Base-by-base conservation (phyloP, 2,797 vertebrate species). In the Catharus ustulatus region DNA sequence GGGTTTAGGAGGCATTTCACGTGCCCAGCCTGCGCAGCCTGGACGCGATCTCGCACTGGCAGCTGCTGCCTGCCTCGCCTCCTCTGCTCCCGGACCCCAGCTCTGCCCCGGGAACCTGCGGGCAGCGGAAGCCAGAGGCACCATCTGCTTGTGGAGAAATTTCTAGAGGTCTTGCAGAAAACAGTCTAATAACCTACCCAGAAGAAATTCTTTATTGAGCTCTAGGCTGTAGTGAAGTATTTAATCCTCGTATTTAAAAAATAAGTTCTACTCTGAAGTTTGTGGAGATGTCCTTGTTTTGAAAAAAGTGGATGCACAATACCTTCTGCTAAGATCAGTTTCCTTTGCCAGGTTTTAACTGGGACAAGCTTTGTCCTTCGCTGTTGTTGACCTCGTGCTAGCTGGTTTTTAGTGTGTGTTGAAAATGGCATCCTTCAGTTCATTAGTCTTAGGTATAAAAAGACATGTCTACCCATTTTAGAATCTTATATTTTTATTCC, bases 71-170 rank as follows among this genome's bases (percentile, higher is more conserved):
- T 3, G 8, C 32, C 26, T 20, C 4, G 1, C 4, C 1, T 11
- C 23, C 29, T 12, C n/a, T 19, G n/a, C 6, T 14, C 32, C 8
- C 71, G 3, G 40, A 2, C 2, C 52, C 15, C 9, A 1, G 1
- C 12, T 29, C 63, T 8, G 40, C 6, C 6, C 14, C 15, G 1
- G 0, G 2, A 7, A 3, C 10, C 23, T 1, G 18, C 1, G 9
- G 52, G 12, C 38, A 13, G 34, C 66, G 40, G 51, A 18, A 29
- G 18, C 27, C 68, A 42, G 26, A 2, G 5, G 82, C 9, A 27
- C 38, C 36, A 6, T 7, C 66, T 61, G 64, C 61, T 48, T 36
- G 9, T 23, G 34, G 52, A 55, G 52, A 80, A 59, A 43, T 15
- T 2, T 10, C 29, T 55, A 24, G 21, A 43, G 32, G 15, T 55